Conservation (phyloP, 2,888 invertebrate genomes). For the Anthophora plumipes region DNA sequence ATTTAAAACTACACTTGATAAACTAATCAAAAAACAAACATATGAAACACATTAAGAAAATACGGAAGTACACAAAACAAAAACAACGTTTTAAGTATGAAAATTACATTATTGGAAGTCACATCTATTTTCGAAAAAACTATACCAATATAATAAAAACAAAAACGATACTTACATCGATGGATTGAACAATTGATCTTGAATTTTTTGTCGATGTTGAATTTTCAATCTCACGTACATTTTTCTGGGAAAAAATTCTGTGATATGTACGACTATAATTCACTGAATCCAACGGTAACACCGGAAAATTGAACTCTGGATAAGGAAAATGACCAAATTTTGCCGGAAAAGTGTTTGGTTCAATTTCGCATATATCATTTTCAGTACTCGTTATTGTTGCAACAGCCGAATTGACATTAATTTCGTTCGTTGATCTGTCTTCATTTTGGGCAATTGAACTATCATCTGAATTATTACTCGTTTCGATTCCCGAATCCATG, state of each 20-base stretch:
- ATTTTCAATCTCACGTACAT: not conserved
- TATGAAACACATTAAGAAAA: not conserved
- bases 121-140: not conserved
- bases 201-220: conserved; percentile 8
- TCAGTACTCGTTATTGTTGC: conserved; percentile 16
- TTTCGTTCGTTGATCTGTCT: conserved; percentile 18
- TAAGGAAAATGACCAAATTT: not conserved
- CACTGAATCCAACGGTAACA: conserved; percentile 7
- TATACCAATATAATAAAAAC: not conserved
- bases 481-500: conserved; percentile 90
- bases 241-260: no score
- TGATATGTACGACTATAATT: conserved; percentile 10
- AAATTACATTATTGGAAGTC: not conserved
- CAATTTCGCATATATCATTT: conserved; percentile 11
- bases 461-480: conserved; percentile 90
- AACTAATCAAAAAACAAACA: not conserved
- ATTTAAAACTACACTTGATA: not conserved
- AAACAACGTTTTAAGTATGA: not conserved
- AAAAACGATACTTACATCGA: conserved; percentile 18
- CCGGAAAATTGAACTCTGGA: not conserved
- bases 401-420: conserved; percentile 17
- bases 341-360: not conserved
- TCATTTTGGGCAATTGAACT: conserved; percentile 79
- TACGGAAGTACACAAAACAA: not conserved
- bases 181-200: not conserved